Percentiles rank a stretch among this genome's conserved stretches.
Conservation (phyloP, 1,140 invertebrate species). For the Parapsyche elsis region DNA sequence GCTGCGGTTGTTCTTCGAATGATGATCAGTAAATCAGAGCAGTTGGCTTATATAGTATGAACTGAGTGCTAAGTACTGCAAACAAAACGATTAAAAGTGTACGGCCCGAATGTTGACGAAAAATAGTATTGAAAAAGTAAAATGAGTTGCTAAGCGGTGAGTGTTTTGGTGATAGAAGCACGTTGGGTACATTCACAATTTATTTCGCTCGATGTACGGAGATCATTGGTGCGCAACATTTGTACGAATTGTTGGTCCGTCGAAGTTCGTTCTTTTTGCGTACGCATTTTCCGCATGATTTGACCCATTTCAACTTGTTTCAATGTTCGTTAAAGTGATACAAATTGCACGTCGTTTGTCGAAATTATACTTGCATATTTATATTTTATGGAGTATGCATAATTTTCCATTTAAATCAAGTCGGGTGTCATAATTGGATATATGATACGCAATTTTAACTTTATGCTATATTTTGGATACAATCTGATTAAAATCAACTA, state of each 20-base stretch:
- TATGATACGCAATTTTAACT: too few species aligned
- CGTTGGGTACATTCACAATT: slow-evolving; percentile 27
- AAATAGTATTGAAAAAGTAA: slow-evolving; percentile 33
- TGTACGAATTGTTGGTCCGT: background rate
- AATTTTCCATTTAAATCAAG: too few species aligned
- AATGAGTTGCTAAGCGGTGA: slow-evolving; percentile 34
- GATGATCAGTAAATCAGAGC: slow-evolving; percentile 43
- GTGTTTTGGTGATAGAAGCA: slow-evolving; percentile 31
- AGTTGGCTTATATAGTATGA: slow-evolving; percentile 33
- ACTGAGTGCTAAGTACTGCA: slow-evolving; percentile 40
- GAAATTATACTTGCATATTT: too few species aligned
- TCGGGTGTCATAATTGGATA: too few species aligned
- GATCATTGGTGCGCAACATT: slow-evolving; percentile 18
- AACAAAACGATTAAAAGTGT: slow-evolving; percentile 43
- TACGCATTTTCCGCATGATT: slow-evolving; percentile 12
- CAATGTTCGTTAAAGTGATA: too few species aligned
- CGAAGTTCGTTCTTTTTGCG: background rate
- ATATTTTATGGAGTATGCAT: too few species aligned
- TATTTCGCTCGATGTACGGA: background rate
- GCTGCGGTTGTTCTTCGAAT: slow-evolving; percentile 38
- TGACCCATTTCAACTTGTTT: too few species aligned
- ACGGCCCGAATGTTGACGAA: slow-evolving; percentile 42
- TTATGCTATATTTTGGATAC: too few species aligned
- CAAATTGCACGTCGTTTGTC: too few species aligned
- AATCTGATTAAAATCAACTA: too few species aligned